These are phyloP conservation scores for Sclerurus mexicanus DNA, from an alignment of 2,113 vertebrate species.

Conservation along the genomic window DNA sequence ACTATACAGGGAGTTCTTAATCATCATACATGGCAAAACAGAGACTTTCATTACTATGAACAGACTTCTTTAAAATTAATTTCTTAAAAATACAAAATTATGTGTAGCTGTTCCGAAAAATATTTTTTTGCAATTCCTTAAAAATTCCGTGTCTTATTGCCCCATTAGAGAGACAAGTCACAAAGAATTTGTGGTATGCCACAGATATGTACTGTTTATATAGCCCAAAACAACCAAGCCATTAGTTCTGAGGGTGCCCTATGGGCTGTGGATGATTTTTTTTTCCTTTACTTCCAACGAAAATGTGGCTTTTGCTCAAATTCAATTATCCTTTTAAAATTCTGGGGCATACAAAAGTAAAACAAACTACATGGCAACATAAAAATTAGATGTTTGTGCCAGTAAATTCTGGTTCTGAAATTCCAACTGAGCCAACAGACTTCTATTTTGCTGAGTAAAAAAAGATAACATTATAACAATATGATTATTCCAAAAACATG, in stretches of 20 bases:
- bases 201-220: neutral
- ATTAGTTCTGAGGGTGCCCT: neutral
- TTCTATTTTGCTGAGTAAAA: neutral
- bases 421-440: neutral
- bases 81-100: neutral
- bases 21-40: neutral
- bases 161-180: neutral
- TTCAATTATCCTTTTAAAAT: neutral
- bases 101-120: neutral
- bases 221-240: neutral
- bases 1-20: neutral
- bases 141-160: neutral
- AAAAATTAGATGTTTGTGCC: neutral
- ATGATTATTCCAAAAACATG: neutral
- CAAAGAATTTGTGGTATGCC: neutral
- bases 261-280: rapidly evolving
- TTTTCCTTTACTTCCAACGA: neutral
- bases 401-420: neutral
- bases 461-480: neutral
- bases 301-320: neutral
- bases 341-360: neutral
- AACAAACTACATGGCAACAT: neutral
- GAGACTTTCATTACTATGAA: neutral
- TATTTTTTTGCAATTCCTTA: neutral
- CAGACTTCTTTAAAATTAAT: neutral